phyloP scores from a whole-genome alignment of 2,888 invertebrate genomes.

The Ochropacha duplaris region DNA sequence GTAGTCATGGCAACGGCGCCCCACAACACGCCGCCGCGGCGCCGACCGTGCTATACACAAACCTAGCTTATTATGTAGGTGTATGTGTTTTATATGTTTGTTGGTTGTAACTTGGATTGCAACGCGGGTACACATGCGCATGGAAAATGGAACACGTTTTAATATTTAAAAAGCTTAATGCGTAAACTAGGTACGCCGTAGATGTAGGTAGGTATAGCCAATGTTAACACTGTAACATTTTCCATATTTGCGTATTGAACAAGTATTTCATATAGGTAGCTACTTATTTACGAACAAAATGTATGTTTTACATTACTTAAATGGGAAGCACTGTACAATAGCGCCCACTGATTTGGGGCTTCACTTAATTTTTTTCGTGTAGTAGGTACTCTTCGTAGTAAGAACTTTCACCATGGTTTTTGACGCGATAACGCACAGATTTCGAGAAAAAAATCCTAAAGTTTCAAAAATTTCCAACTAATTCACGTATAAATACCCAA shows the following conservation, averaged over 20 bases:
- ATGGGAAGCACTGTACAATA: no score
- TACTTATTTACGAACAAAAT: no score
- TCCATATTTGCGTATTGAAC: neutral
- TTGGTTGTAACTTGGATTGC: conserved; percentile 61
- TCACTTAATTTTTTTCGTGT: no score
- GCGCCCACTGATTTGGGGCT: no score
- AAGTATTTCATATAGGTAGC: no score
- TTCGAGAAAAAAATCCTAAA: no score
- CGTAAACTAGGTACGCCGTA: conserved; percentile 22
- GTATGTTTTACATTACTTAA: no score
- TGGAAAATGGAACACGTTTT: conserved; percentile 60
- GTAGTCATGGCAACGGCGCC: conserved; percentile 71
- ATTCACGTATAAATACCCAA: no score
- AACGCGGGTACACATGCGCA: conserved; percentile 45
- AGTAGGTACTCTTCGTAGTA: no score
- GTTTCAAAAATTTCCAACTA: no score
- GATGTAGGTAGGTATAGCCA: conserved; percentile 9
- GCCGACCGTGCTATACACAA: conserved; percentile 62
- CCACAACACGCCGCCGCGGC: conserved; percentile 80
- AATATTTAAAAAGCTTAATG: conserved; percentile 64
- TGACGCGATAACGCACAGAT: no score
- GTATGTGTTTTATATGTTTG: conserved; percentile 68
- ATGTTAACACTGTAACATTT: conserved; percentile 10
- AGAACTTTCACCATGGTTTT: no score
- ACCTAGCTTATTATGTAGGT: conserved; percentile 48